Percentiles rank a stretch among this genome's conserved stretches.
Evolutionary conservation across 2,797 vertebrate genomes (phyloP).

Genomic region (Acanthurus lineatus): DNA sequence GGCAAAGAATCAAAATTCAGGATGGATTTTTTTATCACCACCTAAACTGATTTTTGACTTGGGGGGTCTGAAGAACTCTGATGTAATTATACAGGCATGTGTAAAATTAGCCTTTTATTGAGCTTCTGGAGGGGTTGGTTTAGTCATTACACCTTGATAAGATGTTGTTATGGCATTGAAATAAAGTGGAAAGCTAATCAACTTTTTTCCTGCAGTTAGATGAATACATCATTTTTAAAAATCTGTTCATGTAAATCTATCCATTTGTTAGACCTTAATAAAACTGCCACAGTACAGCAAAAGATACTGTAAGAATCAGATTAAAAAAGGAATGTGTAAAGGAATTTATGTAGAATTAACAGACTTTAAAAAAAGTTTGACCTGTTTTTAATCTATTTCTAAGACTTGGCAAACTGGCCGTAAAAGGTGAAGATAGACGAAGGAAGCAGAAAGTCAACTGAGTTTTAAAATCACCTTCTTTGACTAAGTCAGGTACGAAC

Average conservation of each 20-base stretch:
- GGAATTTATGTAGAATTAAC: background rate
- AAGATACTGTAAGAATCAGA: background rate
- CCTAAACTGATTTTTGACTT: slow-evolving; percentile 32
- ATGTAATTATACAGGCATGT: slow-evolving; percentile 47
- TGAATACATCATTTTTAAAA: background rate
- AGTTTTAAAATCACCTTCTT: background rate
- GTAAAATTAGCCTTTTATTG: slow-evolving; percentile 6
- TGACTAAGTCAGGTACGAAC: no score
- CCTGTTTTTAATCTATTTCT: background rate
- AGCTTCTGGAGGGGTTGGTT: slow-evolving; percentile 14
- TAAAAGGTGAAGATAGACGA: no score
- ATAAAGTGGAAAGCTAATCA: background rate
- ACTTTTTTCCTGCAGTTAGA: background rate
- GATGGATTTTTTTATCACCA: slow-evolving; percentile 35
- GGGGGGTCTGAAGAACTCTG: slow-evolving; percentile 21
- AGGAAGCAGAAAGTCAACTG: background rate
- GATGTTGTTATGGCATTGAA: background rate
- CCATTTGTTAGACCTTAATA: background rate
- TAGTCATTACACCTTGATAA: slow-evolving; percentile 26
- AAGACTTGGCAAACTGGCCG: background rate
- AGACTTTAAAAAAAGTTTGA: background rate
- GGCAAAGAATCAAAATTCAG: slow-evolving; percentile 1
- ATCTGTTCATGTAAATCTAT: background rate
- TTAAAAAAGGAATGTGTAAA: no score
- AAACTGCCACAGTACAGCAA: background rate